Conservation (phyloP, 2,797 vertebrate species). For the Chlorospingus semifuscus region DNA sequence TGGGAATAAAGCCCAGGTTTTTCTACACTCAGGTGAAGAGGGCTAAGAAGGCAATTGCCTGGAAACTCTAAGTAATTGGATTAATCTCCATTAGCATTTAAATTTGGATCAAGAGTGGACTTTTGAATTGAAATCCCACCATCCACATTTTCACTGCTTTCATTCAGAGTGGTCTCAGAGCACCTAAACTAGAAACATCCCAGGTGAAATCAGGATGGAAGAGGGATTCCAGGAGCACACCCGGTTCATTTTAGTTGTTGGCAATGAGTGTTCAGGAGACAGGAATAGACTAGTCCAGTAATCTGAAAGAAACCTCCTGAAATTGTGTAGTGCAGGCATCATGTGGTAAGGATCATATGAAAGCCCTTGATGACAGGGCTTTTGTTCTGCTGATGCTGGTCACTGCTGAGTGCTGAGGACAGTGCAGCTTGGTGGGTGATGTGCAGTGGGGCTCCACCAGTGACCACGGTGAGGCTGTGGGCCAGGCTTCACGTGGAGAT, state of each 20-base stretch:
- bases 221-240: not conserved
- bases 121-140: not conserved
- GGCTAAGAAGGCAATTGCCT: not conserved
- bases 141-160: not conserved
- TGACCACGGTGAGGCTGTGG: rapidly evolving
- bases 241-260: not conserved
- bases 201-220: not conserved
- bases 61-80: not conserved
- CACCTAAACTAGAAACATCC: not conserved
- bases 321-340: not conserved
- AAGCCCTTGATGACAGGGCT: too few species aligned
- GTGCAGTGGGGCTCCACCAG: not conserved
- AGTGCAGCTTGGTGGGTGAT: not conserved
- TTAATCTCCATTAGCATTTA: not conserved
- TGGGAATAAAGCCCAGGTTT: not conserved
- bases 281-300: not conserved
- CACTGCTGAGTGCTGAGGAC: not conserved
- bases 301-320: not conserved
- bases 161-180: not conserved
- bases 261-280: not conserved
- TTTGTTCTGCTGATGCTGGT: not conserved
- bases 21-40: not conserved
- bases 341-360: not conserved
- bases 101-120: not conserved
- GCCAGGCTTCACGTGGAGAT: not conserved